These are phyloP conservation scores for Panorpa germanica DNA, from an alignment of 2,888 invertebrate species.

Conservation along the genomic window DNA sequence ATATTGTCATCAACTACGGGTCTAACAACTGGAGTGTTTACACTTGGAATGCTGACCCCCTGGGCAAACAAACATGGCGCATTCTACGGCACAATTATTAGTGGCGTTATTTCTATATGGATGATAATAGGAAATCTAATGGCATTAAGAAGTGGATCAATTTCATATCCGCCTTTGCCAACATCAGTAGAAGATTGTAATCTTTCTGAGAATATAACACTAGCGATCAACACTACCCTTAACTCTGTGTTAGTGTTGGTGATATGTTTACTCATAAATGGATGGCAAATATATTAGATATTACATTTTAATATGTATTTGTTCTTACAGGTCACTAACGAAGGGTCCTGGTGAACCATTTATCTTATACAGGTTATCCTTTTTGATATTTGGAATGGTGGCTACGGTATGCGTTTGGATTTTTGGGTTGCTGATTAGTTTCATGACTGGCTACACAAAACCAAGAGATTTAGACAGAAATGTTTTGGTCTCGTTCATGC, in stretches of 20 bases:
- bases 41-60: constrained; percentile 45
- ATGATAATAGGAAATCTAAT: constrained; percentile 19
- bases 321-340: no score
- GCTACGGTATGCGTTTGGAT: constrained; percentile 29
- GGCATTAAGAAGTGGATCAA: constrained; percentile 16
- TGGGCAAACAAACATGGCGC: constrained; percentile 37
- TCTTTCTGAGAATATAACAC: no score
- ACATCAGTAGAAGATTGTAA: constrained; percentile 18
- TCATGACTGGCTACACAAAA: constrained; percentile 27
- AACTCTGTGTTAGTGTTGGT: no score
- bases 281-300: no score
- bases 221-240: no score
- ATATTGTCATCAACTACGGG: constrained; percentile 32
- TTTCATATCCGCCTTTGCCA: constrained; percentile 18
- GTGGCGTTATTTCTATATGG: constrained; percentile 18
- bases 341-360: no score
- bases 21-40: constrained; percentile 42
- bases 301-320: no score
- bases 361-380: constrained; percentile 33
- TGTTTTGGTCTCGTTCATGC: background rate
- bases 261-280: no score
- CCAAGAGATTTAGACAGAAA: constrained; percentile 14
- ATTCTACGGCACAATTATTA: constrained; percentile 17
- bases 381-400: constrained; percentile 36
- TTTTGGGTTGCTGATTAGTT: constrained; percentile 32